Percentiles rank a stretch among this genome's conserved stretches.
Evolutionary conservation across 2,888 invertebrate species (phyloP).

Genomic region (Rhingia rostrata): DNA sequence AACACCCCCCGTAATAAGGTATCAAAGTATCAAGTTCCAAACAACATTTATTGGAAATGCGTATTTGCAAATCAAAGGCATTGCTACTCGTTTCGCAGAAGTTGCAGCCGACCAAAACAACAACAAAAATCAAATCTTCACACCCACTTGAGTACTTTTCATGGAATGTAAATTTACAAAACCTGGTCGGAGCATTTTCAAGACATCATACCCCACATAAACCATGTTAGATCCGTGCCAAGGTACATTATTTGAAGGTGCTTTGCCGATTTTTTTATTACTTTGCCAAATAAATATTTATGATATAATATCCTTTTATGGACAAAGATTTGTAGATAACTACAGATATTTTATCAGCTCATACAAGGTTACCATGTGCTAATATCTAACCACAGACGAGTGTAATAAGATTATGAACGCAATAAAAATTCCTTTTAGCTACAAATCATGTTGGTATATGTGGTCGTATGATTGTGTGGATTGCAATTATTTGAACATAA

Average conservation of each 20-base stretch:
- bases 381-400: not conserved
- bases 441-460: not conserved
- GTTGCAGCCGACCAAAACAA: slow-evolving; percentile 15
- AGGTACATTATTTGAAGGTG: slow-evolving; percentile 1
- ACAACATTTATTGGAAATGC: slow-evolving; percentile 40
- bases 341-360: slow-evolving; percentile 34
- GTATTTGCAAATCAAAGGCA: slow-evolving; percentile 14
- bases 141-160: slow-evolving; percentile 37
- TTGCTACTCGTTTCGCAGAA: not conserved
- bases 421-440: slow-evolving; percentile 14
- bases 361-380: slow-evolving; percentile 17
- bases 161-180: slow-evolving; percentile 29
- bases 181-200: not conserved
- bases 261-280: not conserved
- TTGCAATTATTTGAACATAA: slow-evolving; percentile 22
- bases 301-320: not conserved
- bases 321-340: slow-evolving; percentile 15
- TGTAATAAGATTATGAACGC: slow-evolving; percentile 3
- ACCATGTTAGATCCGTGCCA: not conserved
- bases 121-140: slow-evolving; percentile 22
- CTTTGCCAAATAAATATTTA: slow-evolving; percentile 34
- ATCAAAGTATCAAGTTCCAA: slow-evolving; percentile 16
- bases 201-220: not conserved
- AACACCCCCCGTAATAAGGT: slow-evolving; percentile 28
- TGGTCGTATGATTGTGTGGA: not conserved